A percentile compares a stretch with the other conserved stretches of the same genome.
phyloP scores from a whole-genome alignment of 1,140 invertebrate species.

The Aphelenchoides besseyi region DNA sequence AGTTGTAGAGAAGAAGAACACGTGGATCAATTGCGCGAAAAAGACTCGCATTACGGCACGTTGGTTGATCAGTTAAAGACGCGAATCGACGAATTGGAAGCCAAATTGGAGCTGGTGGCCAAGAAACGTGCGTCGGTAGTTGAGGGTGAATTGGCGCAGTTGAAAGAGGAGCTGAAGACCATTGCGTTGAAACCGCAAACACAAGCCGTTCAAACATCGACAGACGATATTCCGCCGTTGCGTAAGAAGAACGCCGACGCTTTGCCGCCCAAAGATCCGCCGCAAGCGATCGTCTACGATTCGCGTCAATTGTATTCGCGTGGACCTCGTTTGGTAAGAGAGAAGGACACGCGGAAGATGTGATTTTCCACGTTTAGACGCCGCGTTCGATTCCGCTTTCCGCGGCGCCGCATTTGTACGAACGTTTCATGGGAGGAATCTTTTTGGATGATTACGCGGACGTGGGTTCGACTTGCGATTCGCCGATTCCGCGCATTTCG shows the following conservation, averaged over 20 bases:
- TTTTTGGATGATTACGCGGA: slow-evolving; percentile 29
- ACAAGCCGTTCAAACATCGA: slow-evolving; percentile 24
- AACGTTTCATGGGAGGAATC: slow-evolving; percentile 17
- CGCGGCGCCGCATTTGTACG: slow-evolving; percentile 22
- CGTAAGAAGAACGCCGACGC: not conserved
- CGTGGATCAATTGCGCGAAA: slow-evolving; percentile 53
- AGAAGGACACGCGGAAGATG: not conserved
- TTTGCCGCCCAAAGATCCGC: slow-evolving; percentile 11
- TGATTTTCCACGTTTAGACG: slow-evolving; percentile 13
- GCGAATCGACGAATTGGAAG: slow-evolving; percentile 57
- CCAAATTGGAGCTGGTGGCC: slow-evolving; percentile 44
- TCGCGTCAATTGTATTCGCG: slow-evolving; percentile 12
- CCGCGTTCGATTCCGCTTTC: slow-evolving; percentile 19
- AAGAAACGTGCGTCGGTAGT: slow-evolving; percentile 37
- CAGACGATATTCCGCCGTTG: slow-evolving; percentile 26
- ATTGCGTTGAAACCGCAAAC: slow-evolving; percentile 10
- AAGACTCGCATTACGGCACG: slow-evolving; percentile 52
- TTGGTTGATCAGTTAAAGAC: slow-evolving; percentile 47
- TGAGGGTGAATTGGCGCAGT: slow-evolving; percentile 38
- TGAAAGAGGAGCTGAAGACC: slow-evolving; percentile 36
- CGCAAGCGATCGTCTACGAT: not conserved
- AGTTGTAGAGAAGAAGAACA: slow-evolving; percentile 60
- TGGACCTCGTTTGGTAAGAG: slow-evolving; percentile 19
- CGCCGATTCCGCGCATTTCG: slow-evolving; percentile 34
- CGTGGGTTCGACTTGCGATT: slow-evolving; percentile 35